phyloP scores from a whole-genome alignment of 2,888 invertebrate species.

The Aromia moschata region DNA sequence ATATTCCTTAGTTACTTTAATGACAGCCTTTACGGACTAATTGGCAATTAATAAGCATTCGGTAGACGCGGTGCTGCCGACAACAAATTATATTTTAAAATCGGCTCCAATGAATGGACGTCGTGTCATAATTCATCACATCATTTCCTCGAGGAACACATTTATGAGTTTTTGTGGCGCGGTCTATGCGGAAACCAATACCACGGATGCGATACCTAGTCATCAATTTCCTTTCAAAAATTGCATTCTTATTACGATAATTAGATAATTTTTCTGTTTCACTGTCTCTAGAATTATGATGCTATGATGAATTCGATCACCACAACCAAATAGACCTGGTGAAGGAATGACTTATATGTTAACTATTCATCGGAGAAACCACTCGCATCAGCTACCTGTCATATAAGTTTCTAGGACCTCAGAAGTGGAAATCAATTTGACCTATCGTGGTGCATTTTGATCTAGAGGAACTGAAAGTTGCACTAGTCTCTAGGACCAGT shows the following conservation, averaged over 20 bases:
- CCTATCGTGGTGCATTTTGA: no score
- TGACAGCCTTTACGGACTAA: constrained; percentile 20
- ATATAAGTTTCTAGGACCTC: no score
- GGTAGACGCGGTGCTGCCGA: constrained; percentile 3
- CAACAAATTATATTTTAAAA: constrained; percentile 24
- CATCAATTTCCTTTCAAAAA: not conserved
- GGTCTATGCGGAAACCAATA: not conserved
- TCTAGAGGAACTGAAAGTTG: no score
- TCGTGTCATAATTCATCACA: constrained; percentile 1
- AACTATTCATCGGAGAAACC: no score
- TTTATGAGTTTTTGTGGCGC: constrained; percentile 8
- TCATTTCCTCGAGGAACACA: not conserved
- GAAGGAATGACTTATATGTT: no score
- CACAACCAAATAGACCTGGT: not conserved
- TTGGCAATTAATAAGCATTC: constrained; percentile 23
- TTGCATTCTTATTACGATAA: not conserved
- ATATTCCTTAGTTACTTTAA: constrained; percentile 27
- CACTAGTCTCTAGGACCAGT: no score
- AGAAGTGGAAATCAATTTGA: no score
- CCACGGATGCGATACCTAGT: not conserved
- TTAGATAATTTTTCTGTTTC: not conserved
- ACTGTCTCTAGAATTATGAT: not conserved
- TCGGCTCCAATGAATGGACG: constrained; percentile 8
- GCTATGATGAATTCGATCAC: not conserved
- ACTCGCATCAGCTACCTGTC: no score